A percentile compares a stretch with the other conserved stretches of the same genome.
Conservation (phyloP, 2,888 invertebrate genomes). For the Zygogramma bicolorata region DNA sequence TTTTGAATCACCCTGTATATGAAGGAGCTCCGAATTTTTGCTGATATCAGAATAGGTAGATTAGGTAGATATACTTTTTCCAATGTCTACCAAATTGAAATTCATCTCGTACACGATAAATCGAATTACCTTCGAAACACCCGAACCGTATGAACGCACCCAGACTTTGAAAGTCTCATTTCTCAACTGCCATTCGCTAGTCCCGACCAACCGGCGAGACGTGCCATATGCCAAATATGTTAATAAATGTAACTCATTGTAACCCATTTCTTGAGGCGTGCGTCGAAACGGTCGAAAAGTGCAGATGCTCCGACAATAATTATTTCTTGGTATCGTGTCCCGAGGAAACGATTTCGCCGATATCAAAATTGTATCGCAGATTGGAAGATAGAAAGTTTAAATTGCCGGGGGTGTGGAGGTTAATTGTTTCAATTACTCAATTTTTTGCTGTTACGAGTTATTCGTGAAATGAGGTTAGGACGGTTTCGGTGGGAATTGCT, state of each 20-base stretch:
- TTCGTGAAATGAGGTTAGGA: background rate
- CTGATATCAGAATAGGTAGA: no score
- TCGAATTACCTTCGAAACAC: background rate
- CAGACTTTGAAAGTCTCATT: background rate
- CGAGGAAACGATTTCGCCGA: slow-evolving; percentile 20
- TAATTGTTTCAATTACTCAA: background rate
- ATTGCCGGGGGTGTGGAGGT: background rate
- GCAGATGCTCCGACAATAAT: slow-evolving; percentile 30
- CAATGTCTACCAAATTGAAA: no score
- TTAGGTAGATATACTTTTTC: no score
- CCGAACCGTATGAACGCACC: background rate
- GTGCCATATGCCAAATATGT: slow-evolving; percentile 30
- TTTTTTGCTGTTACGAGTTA: background rate
- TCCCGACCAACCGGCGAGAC: background rate
- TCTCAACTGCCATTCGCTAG: background rate
- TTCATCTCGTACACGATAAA: no score
- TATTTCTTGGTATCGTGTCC: slow-evolving; percentile 15
- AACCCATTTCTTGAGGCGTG: slow-evolving; percentile 33
- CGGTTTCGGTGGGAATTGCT: background rate
- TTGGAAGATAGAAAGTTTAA: slow-evolving; percentile 7
- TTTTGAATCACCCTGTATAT: no score
- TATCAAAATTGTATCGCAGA: slow-evolving; percentile 1
- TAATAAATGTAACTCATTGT: slow-evolving; percentile 18
- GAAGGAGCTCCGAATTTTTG: no score
- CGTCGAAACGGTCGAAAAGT: slow-evolving; percentile 19